phyloP scores from a whole-genome alignment of 2,113 vertebrate genomes.

The Hystrix cristata region DNA sequence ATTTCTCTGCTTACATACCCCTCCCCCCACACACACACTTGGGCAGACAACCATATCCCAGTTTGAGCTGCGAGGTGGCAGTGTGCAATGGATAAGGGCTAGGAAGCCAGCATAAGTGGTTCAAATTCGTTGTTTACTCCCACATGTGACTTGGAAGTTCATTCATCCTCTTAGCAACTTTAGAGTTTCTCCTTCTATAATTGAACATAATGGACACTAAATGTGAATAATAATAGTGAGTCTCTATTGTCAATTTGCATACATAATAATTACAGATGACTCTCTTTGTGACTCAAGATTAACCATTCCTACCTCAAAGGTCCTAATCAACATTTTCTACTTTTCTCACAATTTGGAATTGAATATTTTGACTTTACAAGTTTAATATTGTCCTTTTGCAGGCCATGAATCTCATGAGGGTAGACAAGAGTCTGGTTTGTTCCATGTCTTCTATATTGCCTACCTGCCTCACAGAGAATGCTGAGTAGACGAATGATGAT shows the following conservation, averaged over 20 bases:
- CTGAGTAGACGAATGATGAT: no score
- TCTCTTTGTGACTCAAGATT: not conserved
- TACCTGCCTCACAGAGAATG: not conserved
- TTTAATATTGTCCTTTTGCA: not conserved
- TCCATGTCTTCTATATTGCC: not conserved
- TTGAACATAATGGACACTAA: not conserved
- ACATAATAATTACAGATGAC: not conserved
- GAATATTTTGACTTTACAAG: not conserved
- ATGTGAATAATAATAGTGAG: not conserved
- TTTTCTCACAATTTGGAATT: not conserved
- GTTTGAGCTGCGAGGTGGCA: not conserved
- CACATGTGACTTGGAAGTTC: not conserved
- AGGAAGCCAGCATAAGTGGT: not conserved
- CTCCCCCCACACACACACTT: not conserved
- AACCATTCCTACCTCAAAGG: not conserved
- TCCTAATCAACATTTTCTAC: not conserved
- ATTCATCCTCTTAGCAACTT: not conserved
- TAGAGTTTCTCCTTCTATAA: not conserved
- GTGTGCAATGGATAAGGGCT: fast-evolving
- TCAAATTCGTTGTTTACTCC: not conserved
- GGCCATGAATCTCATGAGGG: not conserved
- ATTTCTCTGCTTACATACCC: not conserved
- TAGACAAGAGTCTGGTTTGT: not conserved
- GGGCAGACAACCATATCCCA: not conserved
- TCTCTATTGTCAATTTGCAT: not conserved